A percentile compares a stretch with the other conserved stretches of the same genome.
Evolutionary conservation across 2,113 vertebrate species (phyloP).

Genomic region (Vanacampus margaritifer): DNA sequence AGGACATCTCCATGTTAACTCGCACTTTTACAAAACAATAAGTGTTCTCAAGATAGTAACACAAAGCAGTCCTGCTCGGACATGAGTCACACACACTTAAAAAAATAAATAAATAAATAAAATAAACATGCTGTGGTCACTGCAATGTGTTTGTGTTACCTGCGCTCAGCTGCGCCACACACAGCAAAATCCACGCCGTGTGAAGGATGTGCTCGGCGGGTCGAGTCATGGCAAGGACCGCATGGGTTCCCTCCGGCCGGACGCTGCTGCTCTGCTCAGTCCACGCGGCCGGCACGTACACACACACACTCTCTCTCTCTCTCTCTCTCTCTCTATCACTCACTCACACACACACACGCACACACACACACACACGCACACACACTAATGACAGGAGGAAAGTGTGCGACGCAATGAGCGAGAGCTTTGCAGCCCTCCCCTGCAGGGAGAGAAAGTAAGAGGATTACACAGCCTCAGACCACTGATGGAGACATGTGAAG

Average conservation of each 20-base stretch:
- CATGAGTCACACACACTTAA: background rate
- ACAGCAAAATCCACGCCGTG: slow-evolving; percentile 66
- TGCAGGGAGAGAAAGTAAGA: slow-evolving; percentile 52
- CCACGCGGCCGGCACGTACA: slow-evolving; percentile 17
- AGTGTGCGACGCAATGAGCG: slow-evolving; percentile 35
- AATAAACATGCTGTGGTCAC: background rate
- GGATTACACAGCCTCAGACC: slow-evolving; percentile 66
- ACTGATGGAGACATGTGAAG: slow-evolving; percentile 59
- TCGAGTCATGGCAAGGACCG: slow-evolving; percentile 62
- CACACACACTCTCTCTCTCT: too few relatives aligned
- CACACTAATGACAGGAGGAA: slow-evolving; percentile 32
- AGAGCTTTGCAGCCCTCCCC: slow-evolving; percentile 57
- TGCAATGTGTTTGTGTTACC: slow-evolving; percentile 55
- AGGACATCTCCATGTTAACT: background rate
- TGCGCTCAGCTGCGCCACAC: slow-evolving; percentile 63
- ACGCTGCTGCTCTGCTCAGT: slow-evolving; percentile 28
- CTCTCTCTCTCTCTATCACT: too few relatives aligned
- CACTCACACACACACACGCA: background rate
- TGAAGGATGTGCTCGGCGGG: slow-evolving; percentile 56
- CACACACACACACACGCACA: slow-evolving; percentile 4
- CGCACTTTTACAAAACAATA: background rate
- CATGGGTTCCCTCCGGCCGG: slow-evolving; percentile 54
- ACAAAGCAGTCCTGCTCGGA: background rate
- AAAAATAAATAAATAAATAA: background rate
- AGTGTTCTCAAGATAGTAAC: background rate